Percentiles rank a stretch among this genome's conserved stretches.
Evolutionary conservation across 2,797 vertebrate species (phyloP).

Genomic region (Scyliorhinus canicula): DNA sequence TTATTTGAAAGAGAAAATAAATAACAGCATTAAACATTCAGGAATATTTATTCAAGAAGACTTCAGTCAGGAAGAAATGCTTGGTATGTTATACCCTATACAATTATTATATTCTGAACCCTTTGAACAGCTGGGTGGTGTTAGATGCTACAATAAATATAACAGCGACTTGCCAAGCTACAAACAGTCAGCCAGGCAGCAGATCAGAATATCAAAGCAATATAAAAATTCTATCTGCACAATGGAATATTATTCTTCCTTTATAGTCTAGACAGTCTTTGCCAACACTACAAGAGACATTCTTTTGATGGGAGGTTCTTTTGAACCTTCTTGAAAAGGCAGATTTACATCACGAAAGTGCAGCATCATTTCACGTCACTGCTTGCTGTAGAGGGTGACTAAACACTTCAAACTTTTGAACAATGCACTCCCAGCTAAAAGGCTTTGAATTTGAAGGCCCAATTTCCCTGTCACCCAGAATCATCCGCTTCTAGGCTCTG

Average conservation of each 20-base stretch:
- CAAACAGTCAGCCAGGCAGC: constrained; percentile 35
- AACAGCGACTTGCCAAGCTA: constrained; percentile 23
- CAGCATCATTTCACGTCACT: background rate
- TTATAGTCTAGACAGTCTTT: constrained; percentile 34
- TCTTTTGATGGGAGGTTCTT: constrained; percentile 1
- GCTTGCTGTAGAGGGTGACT: background rate
- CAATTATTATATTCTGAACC: constrained; percentile 32
- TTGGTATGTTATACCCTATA: constrained; percentile 34
- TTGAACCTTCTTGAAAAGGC: constrained; percentile 25
- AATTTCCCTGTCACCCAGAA: background rate
- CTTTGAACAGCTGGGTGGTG: constrained; percentile 38
- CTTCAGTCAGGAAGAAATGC: constrained; percentile 32
- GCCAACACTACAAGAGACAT: background rate
- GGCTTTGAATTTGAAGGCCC: background rate
- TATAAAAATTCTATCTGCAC: constrained; percentile 37
- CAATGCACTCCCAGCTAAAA: background rate
- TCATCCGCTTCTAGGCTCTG: background rate
- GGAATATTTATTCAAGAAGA: constrained; percentile 33
- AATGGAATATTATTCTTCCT: constrained; percentile 37
- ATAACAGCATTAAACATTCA: constrained; percentile 31
- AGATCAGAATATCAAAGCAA: constrained; percentile 38
- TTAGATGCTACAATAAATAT: constrained; percentile 36
- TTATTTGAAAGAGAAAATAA: constrained; percentile 36
- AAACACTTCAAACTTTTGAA: background rate
- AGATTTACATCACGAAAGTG: constrained; percentile 8